Evolutionary conservation across 2,797 vertebrate species (phyloP).

Genomic region (Crossoptilon crossoptilon): DNA sequence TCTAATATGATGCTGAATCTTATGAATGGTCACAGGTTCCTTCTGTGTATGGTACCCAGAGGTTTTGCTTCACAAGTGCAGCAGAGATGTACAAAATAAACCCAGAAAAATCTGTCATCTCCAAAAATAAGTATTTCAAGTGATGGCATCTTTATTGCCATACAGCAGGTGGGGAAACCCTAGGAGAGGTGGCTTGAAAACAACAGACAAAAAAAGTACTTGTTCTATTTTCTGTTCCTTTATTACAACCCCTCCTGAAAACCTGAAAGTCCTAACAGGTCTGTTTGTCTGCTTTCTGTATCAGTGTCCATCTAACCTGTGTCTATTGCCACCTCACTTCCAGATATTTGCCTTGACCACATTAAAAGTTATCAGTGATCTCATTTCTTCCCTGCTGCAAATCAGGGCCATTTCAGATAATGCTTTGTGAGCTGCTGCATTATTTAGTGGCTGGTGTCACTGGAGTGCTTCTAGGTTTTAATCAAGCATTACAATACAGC

Average conservation of each 20-base stretch:
- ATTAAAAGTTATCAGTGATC: not conserved
- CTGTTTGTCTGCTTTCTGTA: not conserved
- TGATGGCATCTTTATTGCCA: not conserved
- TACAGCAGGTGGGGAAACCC: not conserved
- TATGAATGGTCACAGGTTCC: not conserved
- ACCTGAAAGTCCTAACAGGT: rapidly evolving
- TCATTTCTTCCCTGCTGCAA: not conserved
- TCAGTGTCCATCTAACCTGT: not conserved
- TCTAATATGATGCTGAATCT: not conserved
- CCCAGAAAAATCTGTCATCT: not conserved
- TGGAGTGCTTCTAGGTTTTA: not conserved
- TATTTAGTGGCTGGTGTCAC: constrained; percentile 4
- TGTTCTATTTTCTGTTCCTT: not conserved
- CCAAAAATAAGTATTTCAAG: not conserved
- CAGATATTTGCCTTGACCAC: not conserved
- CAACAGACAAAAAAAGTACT: not conserved
- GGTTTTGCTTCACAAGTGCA: not conserved
- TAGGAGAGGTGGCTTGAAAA: not conserved
- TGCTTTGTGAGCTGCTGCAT: not conserved
- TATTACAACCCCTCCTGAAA: not conserved
- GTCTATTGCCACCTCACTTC: not conserved
- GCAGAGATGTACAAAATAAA: not conserved
- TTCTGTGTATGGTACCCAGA: not conserved
- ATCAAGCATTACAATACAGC: not conserved
- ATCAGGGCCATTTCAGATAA: not conserved